Conservation (phyloP, 2,888 invertebrate genomes). For the Trissonchulus sp. region DNA sequence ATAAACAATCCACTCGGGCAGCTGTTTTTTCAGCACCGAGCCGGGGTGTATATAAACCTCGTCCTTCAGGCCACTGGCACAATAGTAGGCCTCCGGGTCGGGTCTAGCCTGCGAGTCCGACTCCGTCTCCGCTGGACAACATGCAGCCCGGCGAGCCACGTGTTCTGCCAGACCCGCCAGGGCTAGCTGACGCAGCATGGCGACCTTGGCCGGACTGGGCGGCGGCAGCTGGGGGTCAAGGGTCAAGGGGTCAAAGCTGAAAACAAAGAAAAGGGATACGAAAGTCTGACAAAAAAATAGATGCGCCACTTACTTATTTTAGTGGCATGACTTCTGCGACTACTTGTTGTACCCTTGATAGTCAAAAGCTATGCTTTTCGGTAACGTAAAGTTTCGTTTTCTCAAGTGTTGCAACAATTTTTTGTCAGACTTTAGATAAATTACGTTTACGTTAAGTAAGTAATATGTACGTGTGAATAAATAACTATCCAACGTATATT, state of each 20-base stretch:
- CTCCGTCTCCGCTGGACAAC: neutral
- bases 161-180: constrained; percentile 67
- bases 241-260: constrained; percentile 35
- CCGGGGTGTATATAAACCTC: constrained; percentile 79
- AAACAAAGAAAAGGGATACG: too few relatives aligned
- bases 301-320: too few relatives aligned
- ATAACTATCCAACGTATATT: too few relatives aligned
- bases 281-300: too few relatives aligned
- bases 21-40: constrained; percentile 66
- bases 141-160: constrained; percentile 69
- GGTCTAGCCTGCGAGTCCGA: neutral
- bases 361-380: too few relatives aligned
- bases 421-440: too few relatives aligned
- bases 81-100: neutral
- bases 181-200: constrained; percentile 70
- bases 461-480: too few relatives aligned
- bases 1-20: constrained; percentile 84
- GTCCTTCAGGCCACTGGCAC: constrained; percentile 65
- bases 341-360: too few relatives aligned
- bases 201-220: constrained; percentile 61
- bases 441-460: too few relatives aligned
- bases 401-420: too few relatives aligned
- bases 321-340: too few relatives aligned
- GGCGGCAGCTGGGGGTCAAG: constrained; percentile 64
- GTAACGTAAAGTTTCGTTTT: too few relatives aligned